Evolutionary conservation across 2,113 vertebrate species (phyloP), one percentile per base, ranked within the genome.

Genomic region (Hassar affinis): DNA sequence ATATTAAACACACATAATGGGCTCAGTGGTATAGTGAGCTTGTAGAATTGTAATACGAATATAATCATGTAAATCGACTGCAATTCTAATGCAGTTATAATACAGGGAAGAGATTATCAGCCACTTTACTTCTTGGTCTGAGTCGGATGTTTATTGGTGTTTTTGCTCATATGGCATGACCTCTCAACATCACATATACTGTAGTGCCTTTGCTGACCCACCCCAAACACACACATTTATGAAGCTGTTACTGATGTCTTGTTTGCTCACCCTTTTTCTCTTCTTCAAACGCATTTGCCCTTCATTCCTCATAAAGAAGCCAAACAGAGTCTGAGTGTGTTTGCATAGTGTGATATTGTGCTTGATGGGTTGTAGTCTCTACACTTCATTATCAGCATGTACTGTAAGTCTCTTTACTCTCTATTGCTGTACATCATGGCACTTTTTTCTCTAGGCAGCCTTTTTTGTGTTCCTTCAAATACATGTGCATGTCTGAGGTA

Each of bases 101-200:
- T 10, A 68, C 18, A 78, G 78, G 82, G 77, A 38, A 27, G 74
- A 68, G 27, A 62, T 33, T 1, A 66, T 66, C 61, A 47, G 52
- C 62, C 89, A 86, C 78, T 86, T 91, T 88, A 87, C 68, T 56
- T 62, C 38, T 0, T 7, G 79, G 77, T 81, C 80, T 92, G 78
- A 20, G 87, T 84, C 85, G 81, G 84, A 92, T 91, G 88, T 91
- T 91, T 90, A 83, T 87, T 90, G 86, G 86, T 87, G 81, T 90
- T 92, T 92, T 89, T 77, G 74, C 91, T 86, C 86, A 93, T 85
- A 91, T 87, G 89, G 89, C 86, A 35, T 92, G 91, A 90, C 87
- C 88, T 91, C 88, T 87, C 90, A 92, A 38, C 35, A 90, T 86
- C 87, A 89, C 91, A 89, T 87, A 80, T 66, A 54, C 79, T 71